Evolutionary conservation across 2,113 vertebrate genomes (phyloP), one percentile per base, ranked within the genome.

Genomic region (Notothenia coriiceps): DNA sequence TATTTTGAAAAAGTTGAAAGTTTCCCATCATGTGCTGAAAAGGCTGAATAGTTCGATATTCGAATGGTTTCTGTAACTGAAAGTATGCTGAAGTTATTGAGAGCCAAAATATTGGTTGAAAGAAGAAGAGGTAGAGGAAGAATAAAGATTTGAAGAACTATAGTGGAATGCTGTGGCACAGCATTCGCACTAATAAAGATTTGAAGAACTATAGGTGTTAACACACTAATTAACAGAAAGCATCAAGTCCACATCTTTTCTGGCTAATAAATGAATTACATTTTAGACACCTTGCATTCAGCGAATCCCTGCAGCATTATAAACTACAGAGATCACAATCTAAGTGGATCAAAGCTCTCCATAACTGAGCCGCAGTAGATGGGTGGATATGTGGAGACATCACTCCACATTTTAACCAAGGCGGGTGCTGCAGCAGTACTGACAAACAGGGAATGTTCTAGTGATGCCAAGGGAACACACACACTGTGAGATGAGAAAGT

Each of bases 361-460:
- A 18, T n/a, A n/a, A 6, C 3, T 43, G 12, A 18, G 4, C 50
- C 10, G 2, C n/a, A 15, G 61, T 3, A n/a, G 29, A 25, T 12
- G 50, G 29, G 40, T 56, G 52, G 52, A 29, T 29, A 29, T 40
- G 35, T 40, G 35, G 35, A 40, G 35, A 40, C 35, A 40, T 40
- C 35, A 40, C 25, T 14, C 33, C 9, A 52, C 14, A 18, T 44
- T 54, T 29, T 44, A 22, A 61, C 2, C n/a, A 7, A 9, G n/a
- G 8, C 63, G 74, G 56, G 11, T 49, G 43, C 69, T 62, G 64
- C 56, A 72, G 69, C 64, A 35, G 64, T 33, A 69, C 25, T 46
- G 35, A 82, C 22, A 35, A 51, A 40, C 64, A 63, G 57, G 14
- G 35, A 60, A 59, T 18, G 25, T 44, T 69, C 18, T 14, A 55